A percentile compares a stretch with the other conserved stretches of the same genome.
Evolutionary conservation across 2,888 invertebrate species (phyloP).

Genomic region (Altica lythri): DNA sequence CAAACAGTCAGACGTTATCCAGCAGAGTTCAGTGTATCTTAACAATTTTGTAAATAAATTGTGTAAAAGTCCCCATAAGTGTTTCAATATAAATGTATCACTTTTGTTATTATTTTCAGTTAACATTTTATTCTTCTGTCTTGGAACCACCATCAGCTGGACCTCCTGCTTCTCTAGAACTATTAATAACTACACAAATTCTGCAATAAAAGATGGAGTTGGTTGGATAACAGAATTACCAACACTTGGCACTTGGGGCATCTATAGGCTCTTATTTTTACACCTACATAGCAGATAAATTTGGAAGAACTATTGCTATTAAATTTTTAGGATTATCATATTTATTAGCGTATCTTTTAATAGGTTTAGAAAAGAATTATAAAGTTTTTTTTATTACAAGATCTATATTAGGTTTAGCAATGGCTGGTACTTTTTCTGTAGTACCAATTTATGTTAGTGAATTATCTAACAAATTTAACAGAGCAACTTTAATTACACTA

Average conservation of each 20-base stretch:
- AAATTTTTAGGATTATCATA: slow-evolving; percentile 69
- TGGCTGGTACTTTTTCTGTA: slow-evolving; percentile 73
- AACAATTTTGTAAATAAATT: background rate
- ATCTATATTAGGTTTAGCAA: slow-evolving; percentile 63
- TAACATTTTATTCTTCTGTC: slow-evolving; percentile 13
- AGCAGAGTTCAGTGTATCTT: too few species aligned
- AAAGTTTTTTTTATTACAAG: slow-evolving; percentile 62
- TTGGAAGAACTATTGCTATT: slow-evolving; percentile 72
- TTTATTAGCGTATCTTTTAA: slow-evolving; percentile 69
- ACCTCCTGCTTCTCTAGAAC: slow-evolving; percentile 37
- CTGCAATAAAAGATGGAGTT: slow-evolving; percentile 47
- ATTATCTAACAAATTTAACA: slow-evolving; percentile 75
- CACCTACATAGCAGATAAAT: slow-evolving; percentile 66
- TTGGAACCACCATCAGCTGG: slow-evolving; percentile 32
- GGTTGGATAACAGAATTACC: slow-evolving; percentile 61
- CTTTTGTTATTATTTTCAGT: slow-evolving; percentile 6
- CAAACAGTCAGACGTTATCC: too few species aligned
- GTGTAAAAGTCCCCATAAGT: background rate
- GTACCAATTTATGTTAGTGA: slow-evolving; percentile 88
- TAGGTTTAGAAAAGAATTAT: slow-evolving; percentile 61
- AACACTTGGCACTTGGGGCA: slow-evolving; percentile 60
- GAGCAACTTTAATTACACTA: slow-evolving; percentile 82
- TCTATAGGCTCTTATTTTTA: slow-evolving; percentile 69
- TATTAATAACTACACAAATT: slow-evolving; percentile 20
- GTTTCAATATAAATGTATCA: background rate